Conservation (phyloP, 2,797 vertebrate species). For the Sphenodon punctatus region DNA sequence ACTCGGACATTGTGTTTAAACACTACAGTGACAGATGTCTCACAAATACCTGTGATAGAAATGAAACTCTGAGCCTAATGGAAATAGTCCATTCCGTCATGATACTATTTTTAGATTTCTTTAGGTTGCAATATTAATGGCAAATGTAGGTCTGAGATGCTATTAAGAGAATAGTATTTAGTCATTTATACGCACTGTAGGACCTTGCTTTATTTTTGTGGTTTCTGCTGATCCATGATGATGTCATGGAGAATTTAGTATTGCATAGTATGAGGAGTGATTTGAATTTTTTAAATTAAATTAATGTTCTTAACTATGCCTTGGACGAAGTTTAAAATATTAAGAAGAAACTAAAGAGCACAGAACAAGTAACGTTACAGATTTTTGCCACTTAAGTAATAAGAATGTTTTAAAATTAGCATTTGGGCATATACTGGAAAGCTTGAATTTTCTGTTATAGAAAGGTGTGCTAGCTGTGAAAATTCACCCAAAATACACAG, state of each 20-base stretch:
- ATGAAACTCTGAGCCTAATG: not conserved
- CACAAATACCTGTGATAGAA: not conserved
- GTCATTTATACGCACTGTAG: slow-evolving; percentile 9
- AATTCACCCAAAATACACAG: no score
- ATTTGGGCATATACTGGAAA: no score
- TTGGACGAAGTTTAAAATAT: no score
- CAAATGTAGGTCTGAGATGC: not conserved
- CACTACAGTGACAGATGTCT: not conserved
- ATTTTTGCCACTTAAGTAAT: no score
- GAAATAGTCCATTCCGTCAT: slow-evolving; percentile 2
- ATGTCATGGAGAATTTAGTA: not conserved
- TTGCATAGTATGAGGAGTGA: not conserved
- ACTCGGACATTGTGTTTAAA: accelerated
- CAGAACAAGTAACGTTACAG: no score
- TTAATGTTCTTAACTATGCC: no score
- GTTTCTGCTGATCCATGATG: not conserved
- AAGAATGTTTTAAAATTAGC: no score
- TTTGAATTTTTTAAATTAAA: no score
- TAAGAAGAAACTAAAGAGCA: no score
- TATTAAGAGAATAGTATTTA: no score
- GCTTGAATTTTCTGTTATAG: no score
- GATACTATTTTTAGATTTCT: not conserved
- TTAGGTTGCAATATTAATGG: slow-evolving; percentile 3
- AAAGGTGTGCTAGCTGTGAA: no score
- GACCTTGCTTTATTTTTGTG: not conserved